These are phyloP conservation scores for Neomicropteryx cornuta DNA, from an alignment of 1,140 invertebrate species.

Conservation along the genomic window DNA sequence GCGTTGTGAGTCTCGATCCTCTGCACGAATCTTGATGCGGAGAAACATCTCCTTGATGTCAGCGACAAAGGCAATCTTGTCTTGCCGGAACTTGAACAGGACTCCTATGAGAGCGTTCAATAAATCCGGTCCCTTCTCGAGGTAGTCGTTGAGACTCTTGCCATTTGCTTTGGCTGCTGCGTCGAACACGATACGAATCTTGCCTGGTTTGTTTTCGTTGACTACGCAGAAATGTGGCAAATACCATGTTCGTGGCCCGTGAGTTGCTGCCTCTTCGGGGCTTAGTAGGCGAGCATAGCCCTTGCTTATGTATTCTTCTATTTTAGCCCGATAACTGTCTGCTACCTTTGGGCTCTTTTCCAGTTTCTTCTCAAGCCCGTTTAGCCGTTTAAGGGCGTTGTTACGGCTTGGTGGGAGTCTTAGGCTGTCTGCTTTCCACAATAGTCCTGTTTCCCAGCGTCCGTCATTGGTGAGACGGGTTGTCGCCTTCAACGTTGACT, in stretches of 20 bases:
- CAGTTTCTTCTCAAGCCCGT: too few species aligned
- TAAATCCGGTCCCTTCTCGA: slow-evolving; percentile 19
- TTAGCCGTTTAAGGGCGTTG: too few species aligned
- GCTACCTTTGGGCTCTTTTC: too few species aligned
- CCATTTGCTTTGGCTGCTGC: slow-evolving; percentile 14
- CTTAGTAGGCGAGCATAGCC: too few species aligned
- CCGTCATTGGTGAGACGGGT: too few species aligned
- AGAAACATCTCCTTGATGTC: slow-evolving; percentile 26
- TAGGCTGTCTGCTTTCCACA: too few species aligned
- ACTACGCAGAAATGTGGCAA: slow-evolving; percentile 20
- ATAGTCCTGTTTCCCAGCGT: too few species aligned
- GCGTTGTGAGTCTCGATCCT: slow-evolving; percentile 17
- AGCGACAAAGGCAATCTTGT: slow-evolving; percentile 13
- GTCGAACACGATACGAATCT: slow-evolving; percentile 19
- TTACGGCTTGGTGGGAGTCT: too few species aligned
- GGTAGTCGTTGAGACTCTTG: slow-evolving; percentile 15
- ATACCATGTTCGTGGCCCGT: slow-evolving; percentile 21
- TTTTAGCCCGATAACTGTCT: too few species aligned
- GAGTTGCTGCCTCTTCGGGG: too few species aligned
- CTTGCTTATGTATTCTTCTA: too few species aligned
- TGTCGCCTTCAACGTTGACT: too few species aligned
- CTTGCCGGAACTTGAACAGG: slow-evolving; percentile 20
- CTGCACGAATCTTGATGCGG: slow-evolving; percentile 16
- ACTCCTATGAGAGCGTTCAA: slow-evolving; percentile 16
- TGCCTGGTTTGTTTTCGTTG: slow-evolving; percentile 17